Conservation (phyloP, 92 coral and sea anemone genomes). For the Isaurus tuberculatus region DNA sequence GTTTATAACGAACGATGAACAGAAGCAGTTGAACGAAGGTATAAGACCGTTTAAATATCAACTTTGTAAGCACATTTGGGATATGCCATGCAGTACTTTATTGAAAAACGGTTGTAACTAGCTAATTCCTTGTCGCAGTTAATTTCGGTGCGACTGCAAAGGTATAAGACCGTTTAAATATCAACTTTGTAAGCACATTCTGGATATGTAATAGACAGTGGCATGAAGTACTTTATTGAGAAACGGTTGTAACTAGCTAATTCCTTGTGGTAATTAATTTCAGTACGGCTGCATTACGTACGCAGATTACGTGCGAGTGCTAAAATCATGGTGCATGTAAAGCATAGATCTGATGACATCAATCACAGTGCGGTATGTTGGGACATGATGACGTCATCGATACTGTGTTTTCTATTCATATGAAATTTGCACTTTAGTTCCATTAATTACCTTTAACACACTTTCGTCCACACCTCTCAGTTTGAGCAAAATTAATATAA, state of each 20-base stretch:
- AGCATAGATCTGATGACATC: too few species aligned
- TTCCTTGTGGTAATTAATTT: neutral
- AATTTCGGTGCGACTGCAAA: too few species aligned
- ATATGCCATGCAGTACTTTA: neutral
- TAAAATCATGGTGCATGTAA: too few species aligned
- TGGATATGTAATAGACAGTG: neutral
- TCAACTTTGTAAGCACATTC: neutral
- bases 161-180: constrained; percentile 32
- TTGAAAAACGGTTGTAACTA: neutral
- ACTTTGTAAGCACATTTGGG: neutral
- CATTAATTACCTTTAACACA: too few species aligned
- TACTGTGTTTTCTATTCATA: too few species aligned
- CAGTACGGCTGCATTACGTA: too few species aligned
- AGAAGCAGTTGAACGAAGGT: constrained; percentile 45
- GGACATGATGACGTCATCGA: too few species aligned
- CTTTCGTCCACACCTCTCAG: neutral
- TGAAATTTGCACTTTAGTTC: too few species aligned
- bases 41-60: neutral
- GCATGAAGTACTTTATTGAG: neutral
- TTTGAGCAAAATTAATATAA: too few species aligned
- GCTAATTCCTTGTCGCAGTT: constrained; percentile 1
- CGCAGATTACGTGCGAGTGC: too few species aligned
- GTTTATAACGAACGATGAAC: constrained; percentile 27
- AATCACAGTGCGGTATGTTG: too few species aligned
- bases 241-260: neutral